Conservation (phyloP, 2,888 invertebrate species). For the Keiferia lycopersicella region DNA sequence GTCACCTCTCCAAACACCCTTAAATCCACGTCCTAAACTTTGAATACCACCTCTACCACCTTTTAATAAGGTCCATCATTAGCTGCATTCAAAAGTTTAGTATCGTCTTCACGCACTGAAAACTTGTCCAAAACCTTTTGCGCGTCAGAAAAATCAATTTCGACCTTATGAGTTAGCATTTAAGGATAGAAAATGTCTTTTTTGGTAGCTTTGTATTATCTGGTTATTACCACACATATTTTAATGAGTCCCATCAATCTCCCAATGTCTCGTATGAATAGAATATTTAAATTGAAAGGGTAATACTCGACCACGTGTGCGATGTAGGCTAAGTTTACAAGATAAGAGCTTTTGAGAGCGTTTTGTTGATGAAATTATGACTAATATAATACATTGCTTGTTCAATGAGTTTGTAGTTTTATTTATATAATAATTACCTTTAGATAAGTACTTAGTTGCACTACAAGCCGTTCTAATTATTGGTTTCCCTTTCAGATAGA, state of each 20-base stretch:
- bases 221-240: constrained; percentile 61
- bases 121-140: constrained; percentile 23
- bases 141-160: neutral
- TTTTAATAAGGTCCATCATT: constrained; percentile 33
- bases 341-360: neutral
- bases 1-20: constrained; percentile 63
- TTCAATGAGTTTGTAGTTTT: neutral
- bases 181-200: constrained; percentile 28
- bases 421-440: too few relatives aligned
- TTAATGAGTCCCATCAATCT: constrained; percentile 67
- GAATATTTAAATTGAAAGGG: constrained; percentile 64
- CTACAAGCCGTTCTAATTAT: too few relatives aligned
- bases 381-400: constrained; percentile 13
- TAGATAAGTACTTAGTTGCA: too few relatives aligned
- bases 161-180: neutral
- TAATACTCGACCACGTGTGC: constrained; percentile 56
- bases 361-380: neutral
- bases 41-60: constrained; percentile 40
- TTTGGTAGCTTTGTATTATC: constrained; percentile 36
- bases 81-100: constrained; percentile 24
- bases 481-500: too few relatives aligned
- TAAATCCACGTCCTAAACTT: constrained; percentile 22
- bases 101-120: constrained; percentile 37
- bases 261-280: constrained; percentile 57
- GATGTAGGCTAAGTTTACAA: constrained; percentile 37